phyloP scores from a whole-genome alignment of 2,797 vertebrate species.

The Sparus aurata region DNA sequence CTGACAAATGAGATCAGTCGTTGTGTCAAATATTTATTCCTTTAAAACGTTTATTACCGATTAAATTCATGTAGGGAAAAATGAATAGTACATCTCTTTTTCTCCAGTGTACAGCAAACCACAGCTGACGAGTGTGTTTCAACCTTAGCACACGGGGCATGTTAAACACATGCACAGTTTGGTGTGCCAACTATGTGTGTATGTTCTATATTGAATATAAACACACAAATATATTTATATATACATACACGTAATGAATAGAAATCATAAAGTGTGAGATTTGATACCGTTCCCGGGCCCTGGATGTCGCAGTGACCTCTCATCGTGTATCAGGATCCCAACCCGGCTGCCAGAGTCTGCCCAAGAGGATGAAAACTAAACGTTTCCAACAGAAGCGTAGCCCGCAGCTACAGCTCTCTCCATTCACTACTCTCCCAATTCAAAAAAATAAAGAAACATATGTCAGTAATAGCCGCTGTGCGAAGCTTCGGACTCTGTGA shows the following conservation, averaged over 20 bases:
- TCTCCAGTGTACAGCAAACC: conserved; percentile 90
- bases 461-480: conserved; percentile 35
- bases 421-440: conserved; percentile 67
- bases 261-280: conserved; percentile 74
- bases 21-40: conserved; percentile 85
- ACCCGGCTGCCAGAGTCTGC: conserved; percentile 35
- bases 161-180: conserved; percentile 66
- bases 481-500: conserved; percentile 37
- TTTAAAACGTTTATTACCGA: conserved; percentile 88
- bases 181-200: conserved; percentile 77
- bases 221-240: conserved; percentile 86
- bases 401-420: conserved; percentile 26
- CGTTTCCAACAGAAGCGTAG: conserved; percentile 19
- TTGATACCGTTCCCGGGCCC: conserved; percentile 53
- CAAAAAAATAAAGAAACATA: conserved; percentile 31
- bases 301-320: conserved; percentile 32
- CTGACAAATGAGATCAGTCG: conserved; percentile 67
- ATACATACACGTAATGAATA: conserved; percentile 79
- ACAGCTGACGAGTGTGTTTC: conserved; percentile 83
- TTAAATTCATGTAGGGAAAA: conserved; percentile 85
- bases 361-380: conserved; percentile 35
- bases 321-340: conserved; percentile 41
- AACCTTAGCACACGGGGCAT: conserved; percentile 76
- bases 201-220: conserved; percentile 84
- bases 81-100: conserved; percentile 84